Evolutionary conservation across 2,888 invertebrate genomes (phyloP), one percentile per base, ranked within the genome.

Genomic region (Eilema caniola): DNA sequence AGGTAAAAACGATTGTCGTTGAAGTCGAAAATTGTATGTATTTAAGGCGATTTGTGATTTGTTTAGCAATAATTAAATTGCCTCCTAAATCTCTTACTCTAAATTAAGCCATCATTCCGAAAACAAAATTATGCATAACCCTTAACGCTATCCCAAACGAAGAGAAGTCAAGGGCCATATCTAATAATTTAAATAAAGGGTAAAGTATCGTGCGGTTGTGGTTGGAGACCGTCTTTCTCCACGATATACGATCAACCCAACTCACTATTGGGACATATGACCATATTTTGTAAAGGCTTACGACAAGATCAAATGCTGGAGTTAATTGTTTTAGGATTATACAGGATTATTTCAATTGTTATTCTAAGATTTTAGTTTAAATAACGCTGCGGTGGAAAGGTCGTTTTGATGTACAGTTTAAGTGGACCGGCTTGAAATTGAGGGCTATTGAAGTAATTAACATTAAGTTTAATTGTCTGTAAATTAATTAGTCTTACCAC

Each of bases 201-300:
- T 63, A 59, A 62, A 69, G 69, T 73, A 73, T 75, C 72, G 68
- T 61, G 70, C 59, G 72, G 76, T 73, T 75, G 83, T 74, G 83
- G 83, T 78, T 70, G 65, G 20, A 3, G 74, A 78, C 82, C 82
- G 82, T 83, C 82, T 75, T 83, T 80, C 60, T 37, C 76, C 37
- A 78, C 82, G 70, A 83, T 77, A 83, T 82, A 83, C 80, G 82
- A 74, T 47, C 66, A 16, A 80, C 82, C 83, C 83, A 82, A 60
- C 70, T 82, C 81, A 83, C 71, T 74, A 79, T 73, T 79, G 61
- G 74, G 76, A 81, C 79, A 59, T 69, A 83, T 83, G 78, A 70
- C 77, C 80, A 82, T 82, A 85, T 84, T 79, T 86, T 82, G 77
- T 74, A 66, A 53, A 56, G 82, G 83, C 81, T 86, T 86, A 86